These are phyloP conservation scores for Apeltes quadracus DNA, from an alignment of 2,113 vertebrate genomes.

Conservation along the genomic window DNA sequence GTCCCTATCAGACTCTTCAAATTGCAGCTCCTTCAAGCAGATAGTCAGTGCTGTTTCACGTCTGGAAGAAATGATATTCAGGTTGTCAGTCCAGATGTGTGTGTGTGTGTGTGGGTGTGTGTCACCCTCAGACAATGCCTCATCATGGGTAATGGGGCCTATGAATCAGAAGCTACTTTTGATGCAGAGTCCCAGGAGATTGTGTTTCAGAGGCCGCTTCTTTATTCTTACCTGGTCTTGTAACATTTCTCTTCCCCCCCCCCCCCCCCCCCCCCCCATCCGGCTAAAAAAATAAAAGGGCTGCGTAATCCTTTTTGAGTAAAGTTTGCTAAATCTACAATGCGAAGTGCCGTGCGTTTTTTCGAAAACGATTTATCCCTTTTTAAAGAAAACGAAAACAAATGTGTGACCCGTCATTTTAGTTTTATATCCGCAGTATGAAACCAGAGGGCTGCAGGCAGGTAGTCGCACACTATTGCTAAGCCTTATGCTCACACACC, in stretches of 20 bases:
- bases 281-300: neutral
- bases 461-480: neutral
- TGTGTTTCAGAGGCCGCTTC: neutral
- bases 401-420: neutral
- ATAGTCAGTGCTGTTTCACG: neutral
- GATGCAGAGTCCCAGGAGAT: neutral
- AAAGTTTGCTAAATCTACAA: neutral
- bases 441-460: neutral
- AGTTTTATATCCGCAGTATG: neutral
- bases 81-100: conserved; percentile 30
- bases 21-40: conserved; percentile 1
- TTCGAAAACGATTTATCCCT: neutral
- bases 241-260: too few relatives aligned
- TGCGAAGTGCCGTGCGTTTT: neutral
- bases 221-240: neutral
- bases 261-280: too few relatives aligned
- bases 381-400: neutral
- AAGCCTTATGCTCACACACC: neutral
- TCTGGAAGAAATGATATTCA: conserved; percentile 35
- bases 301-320: neutral
- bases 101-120: neutral
- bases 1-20: neutral
- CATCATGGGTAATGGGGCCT: conserved; percentile 55
- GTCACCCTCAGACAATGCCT: conserved; percentile 26
- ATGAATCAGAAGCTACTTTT: conserved; percentile 62